Conservation (phyloP, 2,113 vertebrate species). For the Choloepus hoffmanni region DNA sequence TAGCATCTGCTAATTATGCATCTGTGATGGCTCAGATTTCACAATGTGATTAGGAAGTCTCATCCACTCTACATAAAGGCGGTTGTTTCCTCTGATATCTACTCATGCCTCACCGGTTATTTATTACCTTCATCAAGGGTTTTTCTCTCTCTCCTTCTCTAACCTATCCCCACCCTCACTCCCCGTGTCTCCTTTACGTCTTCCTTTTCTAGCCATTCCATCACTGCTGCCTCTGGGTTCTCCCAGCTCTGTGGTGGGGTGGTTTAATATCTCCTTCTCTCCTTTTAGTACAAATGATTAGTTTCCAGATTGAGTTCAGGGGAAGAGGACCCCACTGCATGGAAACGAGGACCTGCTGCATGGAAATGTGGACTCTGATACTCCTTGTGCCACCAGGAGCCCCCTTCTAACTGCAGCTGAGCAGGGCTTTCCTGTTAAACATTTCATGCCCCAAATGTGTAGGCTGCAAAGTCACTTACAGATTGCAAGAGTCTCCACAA, state of each 20-base stretch:
- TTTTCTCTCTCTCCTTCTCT: background rate
- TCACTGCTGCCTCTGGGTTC: background rate
- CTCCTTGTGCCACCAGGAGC: fast-evolving
- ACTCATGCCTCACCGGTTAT: background rate
- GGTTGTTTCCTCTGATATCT: background rate
- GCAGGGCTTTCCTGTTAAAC: background rate
- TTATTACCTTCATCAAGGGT: background rate
- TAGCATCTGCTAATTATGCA: background rate
- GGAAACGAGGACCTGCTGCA: too few relatives aligned
- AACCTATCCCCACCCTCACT: too few relatives aligned
- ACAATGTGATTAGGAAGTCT: too few relatives aligned
- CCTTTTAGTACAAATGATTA: background rate
- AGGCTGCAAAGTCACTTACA: background rate
- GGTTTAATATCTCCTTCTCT: background rate
- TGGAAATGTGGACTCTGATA: background rate
- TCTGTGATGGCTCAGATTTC: background rate
- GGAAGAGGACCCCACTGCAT: background rate
- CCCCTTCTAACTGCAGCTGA: background rate
- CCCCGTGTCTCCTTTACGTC: background rate
- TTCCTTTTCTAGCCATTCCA: background rate
- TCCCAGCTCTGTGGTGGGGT: background rate
- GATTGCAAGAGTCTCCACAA: background rate
- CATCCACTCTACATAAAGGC: background rate
- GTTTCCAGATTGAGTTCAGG: background rate
- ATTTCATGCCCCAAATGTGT: background rate